Base-by-base conservation (phyloP, 2,113 vertebrate species). In the Cynoglossus semilaevis region DNA sequence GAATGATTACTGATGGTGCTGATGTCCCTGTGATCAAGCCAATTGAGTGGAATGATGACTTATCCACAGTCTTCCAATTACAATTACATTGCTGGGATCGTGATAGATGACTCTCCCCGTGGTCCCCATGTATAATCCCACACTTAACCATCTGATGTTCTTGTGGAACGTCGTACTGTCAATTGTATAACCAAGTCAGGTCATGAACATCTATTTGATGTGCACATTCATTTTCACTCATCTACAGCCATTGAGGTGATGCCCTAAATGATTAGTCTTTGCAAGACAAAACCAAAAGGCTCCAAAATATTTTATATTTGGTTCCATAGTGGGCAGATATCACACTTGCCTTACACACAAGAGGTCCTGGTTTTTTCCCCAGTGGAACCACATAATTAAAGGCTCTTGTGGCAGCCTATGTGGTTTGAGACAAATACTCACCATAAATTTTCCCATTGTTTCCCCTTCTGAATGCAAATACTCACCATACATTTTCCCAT, bases 21-120 rank as follows among this genome's bases (percentile, higher is more conserved):
- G 37, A 77, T 66, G 63, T 48, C 68, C 57, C 64, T 51, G 58
- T 64, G 70, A 76, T 76, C 46, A 76, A 74, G 68, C 77, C 72
- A 83, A 73, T 64, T 70, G 64, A 68, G 74, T 53, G 70, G 69
- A 86, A 83, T 78, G 70, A 85, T 77, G 78, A 70, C 69, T 78
- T 68, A 68, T 83, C 77, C 81, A 82, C 68, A 74, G 65, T 51
- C 51, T 37, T 63, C 52, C 50, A 69, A 51, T 72, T 56, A 64
- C 72, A 73, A 76, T 80, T 77, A 80, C 67, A 59, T 72, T 56
- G 41, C 51, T 37, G 51, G 29, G 70, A 62, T 47, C 51, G 44
- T 19, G 50, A 59, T 51, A 16, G 54, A 85, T 72, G 63, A 70
- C 56, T 65, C 58, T 77, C 69, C 57, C 58, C 47, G 36, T 48